phyloP scores from a whole-genome alignment of 2,797 vertebrate genomes.

The Enteromius afrohamiltoni region DNA sequence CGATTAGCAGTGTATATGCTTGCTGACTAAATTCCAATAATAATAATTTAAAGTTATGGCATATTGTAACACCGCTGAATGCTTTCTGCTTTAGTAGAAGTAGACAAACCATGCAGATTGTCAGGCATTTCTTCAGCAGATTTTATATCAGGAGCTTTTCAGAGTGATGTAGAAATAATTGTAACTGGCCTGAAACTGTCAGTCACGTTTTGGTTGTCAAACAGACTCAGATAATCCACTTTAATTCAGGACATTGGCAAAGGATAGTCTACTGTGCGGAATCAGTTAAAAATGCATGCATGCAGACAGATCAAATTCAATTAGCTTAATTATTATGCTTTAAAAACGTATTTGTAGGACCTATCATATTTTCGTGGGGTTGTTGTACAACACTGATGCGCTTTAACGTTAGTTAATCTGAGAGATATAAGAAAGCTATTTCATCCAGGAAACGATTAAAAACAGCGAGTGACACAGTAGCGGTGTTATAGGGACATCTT shows the following conservation, averaged over 20 bases:
- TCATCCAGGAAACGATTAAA: neutral
- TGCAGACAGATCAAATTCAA: neutral
- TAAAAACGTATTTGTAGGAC: neutral
- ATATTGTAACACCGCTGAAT: neutral
- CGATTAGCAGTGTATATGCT: neutral
- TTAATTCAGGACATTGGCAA: neutral
- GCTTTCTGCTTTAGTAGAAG: neutral
- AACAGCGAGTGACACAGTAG: too few species aligned
- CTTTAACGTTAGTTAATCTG: neutral
- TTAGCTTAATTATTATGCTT: neutral
- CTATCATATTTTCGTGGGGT: neutral
- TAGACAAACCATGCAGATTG: neutral
- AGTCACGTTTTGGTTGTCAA: neutral
- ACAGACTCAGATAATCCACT: neutral
- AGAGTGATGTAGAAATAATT: constrained; percentile 3
- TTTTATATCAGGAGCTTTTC: constrained; percentile 6
- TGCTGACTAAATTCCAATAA: neutral
- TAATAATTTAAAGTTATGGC: neutral
- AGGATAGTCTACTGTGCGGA: neutral
- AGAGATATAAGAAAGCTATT: neutral
- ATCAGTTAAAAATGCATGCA: neutral
- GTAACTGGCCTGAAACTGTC: constrained; percentile 34
- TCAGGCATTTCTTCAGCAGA: neutral
- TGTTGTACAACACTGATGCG: neutral
- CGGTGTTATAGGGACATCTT: neutral